phyloP scores from a whole-genome alignment of 2,888 invertebrate genomes.

The Pseudococcus jackbeardsleyi region DNA sequence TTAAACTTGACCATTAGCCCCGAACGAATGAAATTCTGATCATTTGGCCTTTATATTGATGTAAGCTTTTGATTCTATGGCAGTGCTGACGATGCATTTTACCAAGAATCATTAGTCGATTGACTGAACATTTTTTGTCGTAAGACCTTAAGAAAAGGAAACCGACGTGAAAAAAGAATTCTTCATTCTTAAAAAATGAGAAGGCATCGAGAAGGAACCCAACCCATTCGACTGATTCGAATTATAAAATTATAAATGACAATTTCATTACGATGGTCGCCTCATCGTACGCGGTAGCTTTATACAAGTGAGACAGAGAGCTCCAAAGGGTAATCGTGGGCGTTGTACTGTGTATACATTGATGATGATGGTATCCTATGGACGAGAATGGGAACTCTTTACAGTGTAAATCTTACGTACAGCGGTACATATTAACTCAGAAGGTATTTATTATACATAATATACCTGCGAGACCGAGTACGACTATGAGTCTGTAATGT shows the following conservation, averaged over 20 bases:
- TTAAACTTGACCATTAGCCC: too few relatives aligned
- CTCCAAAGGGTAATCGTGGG: slow-evolving; percentile 35
- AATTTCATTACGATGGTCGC: neutral
- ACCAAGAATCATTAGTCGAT: too few relatives aligned
- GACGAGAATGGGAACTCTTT: too few relatives aligned
- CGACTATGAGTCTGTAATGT: neutral
- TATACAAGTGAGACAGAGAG: neutral
- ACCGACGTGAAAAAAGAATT: too few relatives aligned
- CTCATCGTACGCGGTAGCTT: neutral
- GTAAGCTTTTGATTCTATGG: too few relatives aligned
- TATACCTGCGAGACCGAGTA: neutral
- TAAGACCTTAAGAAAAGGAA: too few relatives aligned
- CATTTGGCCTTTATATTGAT: too few relatives aligned
- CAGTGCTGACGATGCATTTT: too few relatives aligned
- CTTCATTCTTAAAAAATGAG: neutral
- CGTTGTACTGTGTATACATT: neutral
- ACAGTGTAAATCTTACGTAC: neutral
- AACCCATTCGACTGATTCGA: neutral
- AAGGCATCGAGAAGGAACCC: neutral
- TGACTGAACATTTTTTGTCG: too few relatives aligned
- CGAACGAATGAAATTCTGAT: too few relatives aligned
- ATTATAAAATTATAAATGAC: slow-evolving; percentile 46
- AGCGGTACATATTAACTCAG: neutral
- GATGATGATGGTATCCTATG: too few relatives aligned
- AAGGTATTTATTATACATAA: neutral